Percentiles rank a stretch among this genome's conserved stretches.
phyloP scores from a whole-genome alignment of 2,113 vertebrate species.

The Ophthalmolycus amberensis region DNA sequence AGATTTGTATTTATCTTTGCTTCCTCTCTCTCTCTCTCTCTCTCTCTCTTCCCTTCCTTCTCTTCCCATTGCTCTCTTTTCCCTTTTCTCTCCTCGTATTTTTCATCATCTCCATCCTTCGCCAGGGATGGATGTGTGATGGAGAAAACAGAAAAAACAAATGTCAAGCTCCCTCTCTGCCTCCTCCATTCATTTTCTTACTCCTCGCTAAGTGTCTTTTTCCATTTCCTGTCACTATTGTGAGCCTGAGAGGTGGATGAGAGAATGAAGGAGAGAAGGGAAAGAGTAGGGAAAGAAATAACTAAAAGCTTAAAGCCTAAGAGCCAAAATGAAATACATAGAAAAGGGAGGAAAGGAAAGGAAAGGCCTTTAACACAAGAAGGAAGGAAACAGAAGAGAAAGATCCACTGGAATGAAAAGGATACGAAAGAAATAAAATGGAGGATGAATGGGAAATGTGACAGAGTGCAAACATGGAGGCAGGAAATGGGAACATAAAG shows the following conservation, averaged over 20 bases:
- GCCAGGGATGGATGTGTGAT: not conserved
- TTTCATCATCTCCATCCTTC: not conserved
- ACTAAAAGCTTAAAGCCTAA: not conserved
- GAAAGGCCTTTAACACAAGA: not conserved
- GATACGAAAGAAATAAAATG: not conserved
- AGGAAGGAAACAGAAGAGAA: not conserved
- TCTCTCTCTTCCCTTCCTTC: constrained; percentile 2
- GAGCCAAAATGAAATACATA: not conserved
- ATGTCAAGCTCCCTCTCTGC: constrained; percentile 35
- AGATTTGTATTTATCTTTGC: constrained; percentile 59
- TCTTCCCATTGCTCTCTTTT: not conserved
- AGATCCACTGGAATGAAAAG: not conserved
- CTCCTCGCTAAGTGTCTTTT: constrained; percentile 33
- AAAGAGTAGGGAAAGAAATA: not conserved
- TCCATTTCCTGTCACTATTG: constrained; percentile 60
- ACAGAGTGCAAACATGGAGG: not conserved
- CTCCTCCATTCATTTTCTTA: constrained; percentile 9
- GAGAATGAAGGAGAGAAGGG: not conserved
- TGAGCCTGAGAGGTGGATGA: constrained; percentile 6
- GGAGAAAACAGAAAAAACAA: constrained; percentile 27
- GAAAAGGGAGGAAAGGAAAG: constrained; percentile 1
- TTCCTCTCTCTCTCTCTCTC: constrained; percentile 14
- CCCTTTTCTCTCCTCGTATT: not conserved
- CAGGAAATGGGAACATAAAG: not conserved
- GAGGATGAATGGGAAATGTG: not conserved